Evolutionary conservation across 2,888 invertebrate species (phyloP), one percentile per base, ranked within the genome.

Genomic region (Nipponacmea schrenckii): DNA sequence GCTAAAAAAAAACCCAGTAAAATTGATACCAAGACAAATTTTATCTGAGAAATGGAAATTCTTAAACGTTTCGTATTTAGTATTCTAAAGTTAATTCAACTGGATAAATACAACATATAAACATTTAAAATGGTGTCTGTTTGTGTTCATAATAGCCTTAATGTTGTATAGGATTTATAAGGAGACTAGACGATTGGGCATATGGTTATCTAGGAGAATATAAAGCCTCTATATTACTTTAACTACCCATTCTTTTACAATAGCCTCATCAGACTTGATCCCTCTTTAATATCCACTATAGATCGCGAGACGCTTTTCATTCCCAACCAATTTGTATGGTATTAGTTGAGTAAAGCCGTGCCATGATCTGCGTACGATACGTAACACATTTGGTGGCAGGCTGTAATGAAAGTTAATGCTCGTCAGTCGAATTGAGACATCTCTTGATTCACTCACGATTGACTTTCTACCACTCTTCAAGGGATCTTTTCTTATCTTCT

Each of bases 371-470:
- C 24, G 56, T 56, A 20, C 56, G 56, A 56, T 56, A 56, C 56
- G 56, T 24, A 20, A 56, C 56, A 24, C 24, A 56, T 56, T 56
- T 14, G 24, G 24, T 56, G 56, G 56, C 56, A 56, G 14, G 24
- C 56, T 56, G 72, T 77, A 79, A 79, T 78, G 77, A 70, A 44
- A 48, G 69, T 67, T 77, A 76, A 77, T 77, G 78, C 80, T 71
- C 64, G 67, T 72, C 67, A 67, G 77, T 66, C 74, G 76, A 77
- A 81, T 74, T 78, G 74, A 75, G 79, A 78, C 77, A 78, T 75
- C 79, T 80, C 79, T 80, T 81, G 79, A 81, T 81, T 77, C 81
- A 81, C 79, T 81, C 73, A 76, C 76, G 79, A 81, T 81, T 79
- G 79, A 81, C 78, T 81, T 80, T 78, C 76, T 79, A 79, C 80